These are phyloP conservation scores for Sericinus montela DNA, from an alignment of 2,888 invertebrate genomes.

Conservation along the genomic window DNA sequence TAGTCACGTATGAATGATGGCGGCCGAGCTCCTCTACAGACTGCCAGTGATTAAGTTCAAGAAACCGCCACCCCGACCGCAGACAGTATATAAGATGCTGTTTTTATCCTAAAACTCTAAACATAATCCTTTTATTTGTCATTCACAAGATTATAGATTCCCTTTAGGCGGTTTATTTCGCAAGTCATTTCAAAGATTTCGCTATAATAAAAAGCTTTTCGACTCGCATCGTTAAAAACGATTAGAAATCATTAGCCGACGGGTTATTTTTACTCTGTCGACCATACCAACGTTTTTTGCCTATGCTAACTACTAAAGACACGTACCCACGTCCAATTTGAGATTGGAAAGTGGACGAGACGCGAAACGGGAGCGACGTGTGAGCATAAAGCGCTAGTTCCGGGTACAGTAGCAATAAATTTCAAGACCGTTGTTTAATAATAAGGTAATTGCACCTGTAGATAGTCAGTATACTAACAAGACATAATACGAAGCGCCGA, in stretches of 20 bases:
- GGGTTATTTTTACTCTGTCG: constrained; percentile 22
- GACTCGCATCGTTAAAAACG: constrained; percentile 22
- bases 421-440: background rate
- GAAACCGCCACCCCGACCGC: constrained; percentile 45
- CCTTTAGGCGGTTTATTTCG: constrained; percentile 7
- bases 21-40: constrained; percentile 21
- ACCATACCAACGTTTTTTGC: constrained; percentile 7
- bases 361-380: constrained; percentile 25
- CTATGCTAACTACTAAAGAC: constrained; percentile 17
- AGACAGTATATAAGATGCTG: constrained; percentile 20
- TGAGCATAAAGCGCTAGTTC: constrained; percentile 9
- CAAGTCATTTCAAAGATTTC: constrained; percentile 11
- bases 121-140: background rate
- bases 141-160: constrained; percentile 6
- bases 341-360: constrained; percentile 29
- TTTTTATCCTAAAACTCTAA: background rate
- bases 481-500: no score
- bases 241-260: constrained; percentile 27
- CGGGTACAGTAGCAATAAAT: background rate
- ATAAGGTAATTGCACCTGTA: no score
- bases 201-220: constrained; percentile 19
- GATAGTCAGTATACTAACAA: no score
- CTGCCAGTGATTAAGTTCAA: constrained; percentile 41
- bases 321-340: constrained; percentile 25
- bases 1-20: constrained; percentile 35